Base-by-base conservation (phyloP, 2,113 vertebrate genomes). In the Corythaeola cristata region DNA sequence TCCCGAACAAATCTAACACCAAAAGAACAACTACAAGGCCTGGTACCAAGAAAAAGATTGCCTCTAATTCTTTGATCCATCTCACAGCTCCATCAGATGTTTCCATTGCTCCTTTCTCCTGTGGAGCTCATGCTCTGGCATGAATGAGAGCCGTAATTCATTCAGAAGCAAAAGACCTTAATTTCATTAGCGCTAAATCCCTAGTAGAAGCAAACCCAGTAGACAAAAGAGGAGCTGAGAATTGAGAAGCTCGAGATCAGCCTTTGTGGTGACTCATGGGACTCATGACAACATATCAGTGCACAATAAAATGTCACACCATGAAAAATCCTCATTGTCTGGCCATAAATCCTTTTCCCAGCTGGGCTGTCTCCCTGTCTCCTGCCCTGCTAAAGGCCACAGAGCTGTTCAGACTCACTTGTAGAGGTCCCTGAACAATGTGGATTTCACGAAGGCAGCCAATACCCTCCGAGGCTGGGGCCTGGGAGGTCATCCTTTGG, bases 251-350 rank as follows among this genome's bases (percentile, higher is more conserved):
- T 0, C 1, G 68, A 79, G 73, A 80, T 56, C 85, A 85, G 89
- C 52, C 37, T 28, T 50, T 0, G 0, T 63, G 74, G 84, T 91
- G 84, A 96, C 88, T 95, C 96, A 53, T 1, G 82, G 84, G 94
- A 64, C 89, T 79, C 79, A 32, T 62, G 94, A 87, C 86, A 92
- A 52, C 90, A 55, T 19, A 52, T 39, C 68, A 89, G 92, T 0
- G 2, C 83, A 66, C 75, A 87, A 93, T 93, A 68, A 95, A 96
- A 95, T 97, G 94, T 93, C 90, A 94, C 75, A 85, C 58, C 72
- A 62, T 90, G 95, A 96, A 82, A 91, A 94, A 94, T 95, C 84
- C 72, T 93, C 75, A 90, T 83, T 95, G 94, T 96, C 45, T 74
- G 64, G 2, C 56, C n/a, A 23, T 83, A 95, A 95, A 92, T 88